A percentile compares a stretch with the other conserved stretches of the same genome.
These are phyloP conservation scores for Cheilosia soror DNA, from an alignment of 2,888 invertebrate species.

Conservation along the genomic window DNA sequence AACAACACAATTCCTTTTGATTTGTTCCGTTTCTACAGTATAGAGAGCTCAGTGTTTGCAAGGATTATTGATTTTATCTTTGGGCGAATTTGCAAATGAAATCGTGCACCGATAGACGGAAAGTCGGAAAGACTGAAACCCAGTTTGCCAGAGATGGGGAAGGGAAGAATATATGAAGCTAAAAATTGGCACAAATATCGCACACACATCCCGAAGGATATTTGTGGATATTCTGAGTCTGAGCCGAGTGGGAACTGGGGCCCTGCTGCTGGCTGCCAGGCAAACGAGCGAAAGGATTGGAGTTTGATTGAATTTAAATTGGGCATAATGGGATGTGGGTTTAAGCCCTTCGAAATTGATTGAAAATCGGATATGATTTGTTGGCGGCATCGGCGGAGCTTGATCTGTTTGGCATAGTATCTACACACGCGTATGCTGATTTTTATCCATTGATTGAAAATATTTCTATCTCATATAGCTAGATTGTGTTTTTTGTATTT, in stretches of 20 bases:
- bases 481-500: not conserved
- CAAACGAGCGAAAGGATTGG: conserved; percentile 73
- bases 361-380: conserved; percentile 75
- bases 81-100: conserved; percentile 72
- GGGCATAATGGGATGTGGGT: conserved; percentile 75
- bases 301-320: conserved; percentile 75
- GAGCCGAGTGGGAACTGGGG: conserved; percentile 19
- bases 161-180: conserved; percentile 34
- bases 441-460: conserved; percentile 42
- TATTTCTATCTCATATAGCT: conserved; percentile 11
- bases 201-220: conserved; percentile 57
- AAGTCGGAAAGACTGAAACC: conserved; percentile 20
- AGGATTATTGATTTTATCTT: conserved; percentile 74
- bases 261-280: conserved; percentile 23
- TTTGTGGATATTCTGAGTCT: conserved; percentile 30
- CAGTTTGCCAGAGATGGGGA: conserved; percentile 3
- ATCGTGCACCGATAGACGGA: conserved; percentile 47
- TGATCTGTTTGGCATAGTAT: conserved; percentile 3
- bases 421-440: conserved; percentile 36
- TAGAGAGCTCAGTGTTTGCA: conserved; percentile 2
- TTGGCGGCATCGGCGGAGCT: conserved; percentile 33
- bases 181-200: conserved; percentile 71
- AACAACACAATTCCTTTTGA: conserved; percentile 44
- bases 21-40: conserved; percentile 2
- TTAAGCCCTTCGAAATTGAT: conserved; percentile 74